phyloP scores from a whole-genome alignment of 2,113 vertebrate genomes.

The Leptocoma aspasia region DNA sequence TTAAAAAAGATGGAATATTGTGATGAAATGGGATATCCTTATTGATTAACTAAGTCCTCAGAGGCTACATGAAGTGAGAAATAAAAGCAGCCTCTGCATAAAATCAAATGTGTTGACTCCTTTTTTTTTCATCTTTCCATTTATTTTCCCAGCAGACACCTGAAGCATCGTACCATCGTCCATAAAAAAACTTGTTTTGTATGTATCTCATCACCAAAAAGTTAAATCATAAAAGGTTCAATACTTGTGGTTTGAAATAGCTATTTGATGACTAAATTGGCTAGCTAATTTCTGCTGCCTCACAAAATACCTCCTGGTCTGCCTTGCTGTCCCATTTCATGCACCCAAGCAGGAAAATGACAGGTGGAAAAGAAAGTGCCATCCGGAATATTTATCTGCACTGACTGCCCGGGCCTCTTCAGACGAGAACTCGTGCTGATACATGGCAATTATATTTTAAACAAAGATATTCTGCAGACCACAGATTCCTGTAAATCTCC shows the following conservation, averaged over 20 bases:
- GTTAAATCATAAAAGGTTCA: not conserved
- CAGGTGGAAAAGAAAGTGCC: not conserved
- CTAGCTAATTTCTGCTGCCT: not conserved
- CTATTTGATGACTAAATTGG: not conserved
- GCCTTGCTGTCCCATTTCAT: not conserved
- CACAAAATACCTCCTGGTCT: not conserved
- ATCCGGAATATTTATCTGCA: not conserved
- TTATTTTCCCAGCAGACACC: not conserved
- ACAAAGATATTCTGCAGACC: constrained; percentile 8
- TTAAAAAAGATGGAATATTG: not conserved
- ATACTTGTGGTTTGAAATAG: not conserved
- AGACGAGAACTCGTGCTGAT: not conserved
- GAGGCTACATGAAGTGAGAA: not conserved
- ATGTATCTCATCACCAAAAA: not conserved
- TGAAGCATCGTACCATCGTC: not conserved
- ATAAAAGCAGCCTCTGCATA: not conserved
- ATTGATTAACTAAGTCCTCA: not conserved
- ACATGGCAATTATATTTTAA: constrained; percentile 5
- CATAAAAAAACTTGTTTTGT: not conserved
- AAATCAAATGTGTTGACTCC: not conserved
- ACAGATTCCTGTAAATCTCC: constrained; percentile 36
- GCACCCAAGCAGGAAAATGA: not conserved
- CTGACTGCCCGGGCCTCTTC: not conserved
- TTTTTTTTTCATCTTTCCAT: not conserved
- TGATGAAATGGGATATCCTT: not conserved